Percentiles rank a stretch among this genome's conserved stretches.
Conservation (phyloP, 2,888 invertebrate genomes). For the Cecidostiba fungosa region DNA sequence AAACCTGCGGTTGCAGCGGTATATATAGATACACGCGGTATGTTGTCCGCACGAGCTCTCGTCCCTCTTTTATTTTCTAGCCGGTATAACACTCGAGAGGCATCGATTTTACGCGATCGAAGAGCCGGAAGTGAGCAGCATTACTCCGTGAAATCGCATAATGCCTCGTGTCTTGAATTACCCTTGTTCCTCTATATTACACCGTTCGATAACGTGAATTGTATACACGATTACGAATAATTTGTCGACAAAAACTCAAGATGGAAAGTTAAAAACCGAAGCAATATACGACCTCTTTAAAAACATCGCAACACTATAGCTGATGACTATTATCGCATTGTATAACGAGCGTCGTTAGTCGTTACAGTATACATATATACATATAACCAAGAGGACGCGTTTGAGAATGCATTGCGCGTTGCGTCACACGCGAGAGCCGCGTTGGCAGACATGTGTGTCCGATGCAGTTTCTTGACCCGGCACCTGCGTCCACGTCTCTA, state of each 20-base stretch:
- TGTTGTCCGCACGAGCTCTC: not conserved
- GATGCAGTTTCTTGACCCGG: constrained; percentile 56
- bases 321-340: not conserved
- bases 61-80: constrained; percentile 7
- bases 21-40: not conserved
- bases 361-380: not conserved
- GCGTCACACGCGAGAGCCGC: constrained; percentile 34
- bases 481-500: not conserved
- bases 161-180: too few relatives aligned
- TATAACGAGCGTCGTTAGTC: constrained; percentile 1
- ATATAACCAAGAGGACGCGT: not conserved
- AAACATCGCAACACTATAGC: not conserved
- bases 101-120: constrained; percentile 66
- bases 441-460: constrained; percentile 20
- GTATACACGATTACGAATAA: too few relatives aligned
- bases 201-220: not conserved
- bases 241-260: too few relatives aligned
- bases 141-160: too few relatives aligned
- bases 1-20: not conserved
- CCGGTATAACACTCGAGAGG: not conserved
- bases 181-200: not conserved
- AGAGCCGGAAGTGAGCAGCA: constrained; percentile 64
- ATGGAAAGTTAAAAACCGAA: too few relatives aligned
- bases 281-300: too few relatives aligned
- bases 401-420: constrained; percentile 15